These are phyloP conservation scores for Micrasema longulum DNA, from an alignment of 1,140 invertebrate species.

Conservation along the genomic window DNA sequence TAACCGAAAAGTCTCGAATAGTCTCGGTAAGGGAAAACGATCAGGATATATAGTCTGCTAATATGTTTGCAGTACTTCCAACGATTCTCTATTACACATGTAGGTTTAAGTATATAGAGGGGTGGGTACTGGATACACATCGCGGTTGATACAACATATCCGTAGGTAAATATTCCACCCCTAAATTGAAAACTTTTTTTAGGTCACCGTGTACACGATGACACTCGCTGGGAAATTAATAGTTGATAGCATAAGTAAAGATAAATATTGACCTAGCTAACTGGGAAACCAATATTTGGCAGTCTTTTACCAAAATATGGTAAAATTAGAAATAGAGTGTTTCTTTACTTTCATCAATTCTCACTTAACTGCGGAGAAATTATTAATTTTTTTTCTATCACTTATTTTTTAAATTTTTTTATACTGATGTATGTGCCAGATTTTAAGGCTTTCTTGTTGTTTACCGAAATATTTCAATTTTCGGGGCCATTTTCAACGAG, in stretches of 20 bases:
- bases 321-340: too few species aligned
- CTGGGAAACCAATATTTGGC: slow-evolving; percentile 18
- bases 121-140: not conserved
- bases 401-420: too few species aligned
- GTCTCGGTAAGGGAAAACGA: too few species aligned
- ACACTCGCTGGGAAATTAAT: slow-evolving; percentile 30
- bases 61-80: slow-evolving; percentile 13
- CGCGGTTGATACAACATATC: slow-evolving; percentile 17
- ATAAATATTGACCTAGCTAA: slow-evolving; percentile 20
- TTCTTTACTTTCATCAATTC: too few species aligned
- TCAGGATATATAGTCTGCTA: too few species aligned
- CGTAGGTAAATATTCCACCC: slow-evolving; percentile 20
- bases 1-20: too few species aligned
- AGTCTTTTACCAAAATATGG: slow-evolving; percentile 5
- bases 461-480: too few species aligned
- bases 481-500: too few species aligned
- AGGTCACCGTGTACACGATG: slow-evolving; percentile 33
- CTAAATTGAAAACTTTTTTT: slow-evolving; percentile 34
- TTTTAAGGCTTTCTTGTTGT: too few species aligned
- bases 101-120: not conserved
- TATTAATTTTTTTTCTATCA: too few species aligned
- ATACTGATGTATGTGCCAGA: too few species aligned
- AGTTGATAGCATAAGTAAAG: slow-evolving; percentile 23
- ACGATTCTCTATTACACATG: not conserved
- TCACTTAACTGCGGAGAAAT: too few species aligned